Evolutionary conservation across 2,113 vertebrate species (phyloP).

Genomic region (Eublepharis macularius): DNA sequence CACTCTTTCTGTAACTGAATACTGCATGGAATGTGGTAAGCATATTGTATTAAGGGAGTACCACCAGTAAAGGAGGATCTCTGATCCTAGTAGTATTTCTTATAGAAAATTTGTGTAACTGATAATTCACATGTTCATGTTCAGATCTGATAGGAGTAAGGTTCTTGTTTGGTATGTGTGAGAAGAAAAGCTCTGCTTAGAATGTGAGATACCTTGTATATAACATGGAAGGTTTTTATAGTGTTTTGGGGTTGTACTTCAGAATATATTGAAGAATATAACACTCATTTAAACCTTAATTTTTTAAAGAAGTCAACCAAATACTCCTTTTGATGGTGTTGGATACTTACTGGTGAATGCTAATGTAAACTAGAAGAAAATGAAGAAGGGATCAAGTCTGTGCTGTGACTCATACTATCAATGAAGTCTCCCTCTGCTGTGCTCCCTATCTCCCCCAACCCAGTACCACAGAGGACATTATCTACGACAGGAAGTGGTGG

Average conservation of each 20-base stretch:
- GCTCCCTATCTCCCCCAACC: too few species aligned
- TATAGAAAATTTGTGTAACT: not conserved
- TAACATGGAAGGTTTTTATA: not conserved
- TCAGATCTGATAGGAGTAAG: not conserved
- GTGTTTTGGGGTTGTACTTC: not conserved
- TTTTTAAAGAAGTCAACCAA: not conserved
- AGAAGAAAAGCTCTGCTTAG: not conserved
- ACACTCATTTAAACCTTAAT: not conserved
- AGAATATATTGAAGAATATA: not conserved
- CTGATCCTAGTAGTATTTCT: not conserved
- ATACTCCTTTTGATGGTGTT: not conserved
- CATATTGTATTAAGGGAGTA: not conserved
- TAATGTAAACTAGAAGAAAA: not conserved
- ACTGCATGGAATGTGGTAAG: not conserved
- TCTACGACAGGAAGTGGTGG: not conserved
- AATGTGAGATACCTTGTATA: not conserved
- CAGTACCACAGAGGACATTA: not conserved
- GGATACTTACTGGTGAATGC: not conserved
- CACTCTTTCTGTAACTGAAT: not conserved
- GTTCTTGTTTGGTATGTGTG: not conserved
- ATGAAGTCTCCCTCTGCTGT: not conserved
- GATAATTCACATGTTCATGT: not conserved
- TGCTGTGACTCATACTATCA: not conserved
- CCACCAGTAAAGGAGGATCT: not conserved
- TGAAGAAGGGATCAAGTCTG: not conserved